Percentiles rank a stretch among this genome's conserved stretches.
Conservation (phyloP, 2,797 vertebrate genomes). For the Cichlasoma orientale region DNA sequence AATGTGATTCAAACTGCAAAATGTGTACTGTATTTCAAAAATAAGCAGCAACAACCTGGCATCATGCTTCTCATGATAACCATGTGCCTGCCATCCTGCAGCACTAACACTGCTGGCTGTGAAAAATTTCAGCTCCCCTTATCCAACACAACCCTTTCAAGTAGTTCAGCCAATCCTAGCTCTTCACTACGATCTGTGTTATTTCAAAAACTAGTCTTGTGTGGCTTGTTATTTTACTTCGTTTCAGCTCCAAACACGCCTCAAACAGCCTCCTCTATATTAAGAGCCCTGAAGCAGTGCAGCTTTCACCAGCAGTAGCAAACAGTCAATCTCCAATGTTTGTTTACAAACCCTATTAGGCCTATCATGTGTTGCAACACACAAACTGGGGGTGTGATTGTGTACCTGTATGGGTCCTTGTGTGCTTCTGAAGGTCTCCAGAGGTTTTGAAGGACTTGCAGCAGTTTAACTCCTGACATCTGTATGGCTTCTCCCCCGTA, state of each 20-base stretch:
- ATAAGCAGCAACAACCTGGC: not conserved
- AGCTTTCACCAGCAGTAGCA: not conserved
- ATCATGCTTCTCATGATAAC: not conserved
- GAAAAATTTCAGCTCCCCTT: not conserved
- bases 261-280: not conserved
- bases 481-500: conserved; percentile 98
- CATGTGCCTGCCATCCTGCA: not conserved
- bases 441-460: conserved; percentile 99
- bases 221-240: not conserved
- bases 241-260: not conserved
- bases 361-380: not conserved
- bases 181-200: not conserved
- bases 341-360: not conserved
- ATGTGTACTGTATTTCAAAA: not conserved
- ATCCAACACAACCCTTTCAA: not conserved
- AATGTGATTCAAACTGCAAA: not conserved
- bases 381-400: not conserved
- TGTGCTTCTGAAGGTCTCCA: conserved; percentile 98
- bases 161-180: not conserved
- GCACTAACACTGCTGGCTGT: not conserved
- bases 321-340: not conserved
- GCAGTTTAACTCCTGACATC: conserved; percentile 96
- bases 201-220: conserved; percentile 2
- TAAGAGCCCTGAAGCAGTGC: not conserved
- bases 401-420: conserved; percentile 97